Percentiles rank a stretch among this genome's conserved stretches.
phyloP scores from a whole-genome alignment of 2,888 invertebrate species.

The Aphrophora alni region DNA sequence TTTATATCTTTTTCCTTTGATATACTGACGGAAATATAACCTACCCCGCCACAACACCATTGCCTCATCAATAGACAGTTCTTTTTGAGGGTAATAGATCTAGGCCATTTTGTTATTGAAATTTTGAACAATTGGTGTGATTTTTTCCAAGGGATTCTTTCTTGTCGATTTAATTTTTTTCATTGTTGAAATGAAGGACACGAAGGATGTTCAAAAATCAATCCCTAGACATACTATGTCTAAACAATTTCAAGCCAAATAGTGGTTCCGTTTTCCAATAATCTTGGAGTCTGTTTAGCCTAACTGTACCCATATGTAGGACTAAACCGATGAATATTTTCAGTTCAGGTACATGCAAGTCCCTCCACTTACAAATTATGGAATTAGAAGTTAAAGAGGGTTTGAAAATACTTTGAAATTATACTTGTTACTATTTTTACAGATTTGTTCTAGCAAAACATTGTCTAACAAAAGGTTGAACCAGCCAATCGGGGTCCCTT shows the following conservation, averaged over 20 bases:
- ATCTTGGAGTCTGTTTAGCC: no score
- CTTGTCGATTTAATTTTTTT: no score
- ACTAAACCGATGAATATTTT: not conserved
- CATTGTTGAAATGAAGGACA: not conserved
- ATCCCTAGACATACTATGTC: not conserved
- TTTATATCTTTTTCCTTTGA: no score
- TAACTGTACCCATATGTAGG: no score
- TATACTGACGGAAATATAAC: no score
- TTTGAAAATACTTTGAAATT: not conserved
- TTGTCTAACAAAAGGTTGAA: not conserved
- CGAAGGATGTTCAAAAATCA: not conserved
- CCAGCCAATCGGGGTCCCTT: not conserved
- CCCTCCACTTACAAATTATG: not conserved
- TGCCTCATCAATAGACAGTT: no score
- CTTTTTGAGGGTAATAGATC: no score
- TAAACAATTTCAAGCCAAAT: not conserved
- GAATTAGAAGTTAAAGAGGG: not conserved
- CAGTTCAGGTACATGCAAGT: not conserved
- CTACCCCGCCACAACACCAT: no score
- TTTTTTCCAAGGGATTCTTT: no score
- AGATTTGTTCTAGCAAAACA: not conserved
- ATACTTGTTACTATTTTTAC: not conserved
- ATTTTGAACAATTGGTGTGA: no score
- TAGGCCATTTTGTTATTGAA: no score
- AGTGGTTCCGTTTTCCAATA: no score